phyloP scores from a whole-genome alignment of 2,113 vertebrate species.

The Smithornis capensis region DNA sequence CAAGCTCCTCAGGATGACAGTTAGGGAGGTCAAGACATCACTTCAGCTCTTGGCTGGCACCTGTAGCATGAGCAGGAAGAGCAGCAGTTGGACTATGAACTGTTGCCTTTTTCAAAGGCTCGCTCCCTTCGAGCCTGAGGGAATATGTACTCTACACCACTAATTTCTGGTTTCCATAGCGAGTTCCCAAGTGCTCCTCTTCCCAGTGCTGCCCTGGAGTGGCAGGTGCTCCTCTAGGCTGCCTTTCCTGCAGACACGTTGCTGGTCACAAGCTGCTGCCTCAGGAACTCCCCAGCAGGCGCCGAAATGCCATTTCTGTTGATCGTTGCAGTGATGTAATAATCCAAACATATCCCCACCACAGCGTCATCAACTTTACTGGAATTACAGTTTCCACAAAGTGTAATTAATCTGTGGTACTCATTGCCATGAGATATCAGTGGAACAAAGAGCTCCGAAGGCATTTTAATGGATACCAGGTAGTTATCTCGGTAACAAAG shows the following conservation, averaged over 20 bases:
- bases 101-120: background rate
- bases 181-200: background rate
- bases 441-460: background rate
- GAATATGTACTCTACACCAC: background rate
- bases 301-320: background rate
- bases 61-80: background rate
- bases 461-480: background rate
- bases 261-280: background rate
- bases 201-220: background rate
- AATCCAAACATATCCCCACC: background rate
- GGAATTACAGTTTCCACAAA: background rate
- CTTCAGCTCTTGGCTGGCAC: background rate
- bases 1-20: background rate
- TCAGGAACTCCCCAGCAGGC: background rate
- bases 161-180: background rate
- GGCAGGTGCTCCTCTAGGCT: background rate
- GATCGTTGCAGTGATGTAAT: conserved; percentile 9
- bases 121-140: rapidly evolving
- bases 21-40: rapidly evolving
- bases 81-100: background rate
- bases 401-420: background rate
- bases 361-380: background rate
- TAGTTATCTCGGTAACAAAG: background rate
- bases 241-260: rapidly evolving
- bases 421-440: background rate